A percentile compares a stretch with the other conserved stretches of the same genome.
phyloP scores from a whole-genome alignment of 2,797 vertebrate genomes.

The Parambassis ranga region DNA sequence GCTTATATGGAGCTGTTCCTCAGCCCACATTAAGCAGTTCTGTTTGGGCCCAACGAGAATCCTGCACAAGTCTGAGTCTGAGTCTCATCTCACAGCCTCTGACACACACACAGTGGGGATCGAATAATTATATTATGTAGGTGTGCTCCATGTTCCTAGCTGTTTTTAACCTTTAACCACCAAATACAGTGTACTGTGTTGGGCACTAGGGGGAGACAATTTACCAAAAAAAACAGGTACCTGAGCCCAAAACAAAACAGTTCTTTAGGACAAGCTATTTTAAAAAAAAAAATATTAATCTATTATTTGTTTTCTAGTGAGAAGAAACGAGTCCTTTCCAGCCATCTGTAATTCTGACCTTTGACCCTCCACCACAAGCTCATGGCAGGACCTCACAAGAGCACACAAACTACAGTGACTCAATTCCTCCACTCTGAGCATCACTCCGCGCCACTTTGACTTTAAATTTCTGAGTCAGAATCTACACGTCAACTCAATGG shows the following conservation, averaged over 20 bases:
- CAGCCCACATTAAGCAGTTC: constrained; percentile 44
- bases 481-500: constrained; percentile 17
- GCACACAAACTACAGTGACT: not conserved
- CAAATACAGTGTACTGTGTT: too few relatives aligned
- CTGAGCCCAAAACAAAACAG: too few relatives aligned
- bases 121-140: constrained; percentile 1
- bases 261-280: too few relatives aligned
- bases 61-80: constrained; percentile 37
- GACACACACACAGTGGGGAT: constrained; percentile 17
- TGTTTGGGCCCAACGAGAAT: constrained; percentile 29
- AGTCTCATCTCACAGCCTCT: constrained; percentile 50
- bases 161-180: not conserved
- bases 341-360: not conserved
- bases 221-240: too few relatives aligned
- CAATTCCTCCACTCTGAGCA: not conserved
- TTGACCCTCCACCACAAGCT: constrained; percentile 3
- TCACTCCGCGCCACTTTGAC: not conserved
- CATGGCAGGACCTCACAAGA: not conserved
- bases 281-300: not conserved
- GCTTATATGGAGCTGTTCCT: constrained; percentile 46
- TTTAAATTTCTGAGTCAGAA: not conserved
- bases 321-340: not conserved
- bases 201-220: not conserved
- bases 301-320: constrained; percentile 51
- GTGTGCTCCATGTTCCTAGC: not conserved